phyloP scores from a whole-genome alignment of 2,113 vertebrate genomes.

The Xenopus laevis region DNA sequence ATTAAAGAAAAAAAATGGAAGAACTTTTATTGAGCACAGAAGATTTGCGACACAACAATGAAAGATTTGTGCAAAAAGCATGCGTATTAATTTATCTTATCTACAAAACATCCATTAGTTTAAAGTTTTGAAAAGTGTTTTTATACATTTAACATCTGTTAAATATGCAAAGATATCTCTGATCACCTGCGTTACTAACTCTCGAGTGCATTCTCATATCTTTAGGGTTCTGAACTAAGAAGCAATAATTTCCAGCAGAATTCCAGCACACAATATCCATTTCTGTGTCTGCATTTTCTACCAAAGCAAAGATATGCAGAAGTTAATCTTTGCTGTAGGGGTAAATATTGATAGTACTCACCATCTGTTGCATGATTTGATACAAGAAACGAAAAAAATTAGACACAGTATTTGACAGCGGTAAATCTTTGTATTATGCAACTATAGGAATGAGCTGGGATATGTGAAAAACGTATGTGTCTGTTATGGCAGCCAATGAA shows the following conservation, averaged over 20 bases:
- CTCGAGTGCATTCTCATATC: constrained; percentile 37
- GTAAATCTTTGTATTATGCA: background rate
- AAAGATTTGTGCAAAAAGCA: background rate
- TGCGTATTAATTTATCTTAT: constrained; percentile 34
- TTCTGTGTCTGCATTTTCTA: constrained; percentile 44
- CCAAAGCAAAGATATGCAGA: constrained; percentile 39
- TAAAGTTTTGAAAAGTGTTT: constrained; percentile 44
- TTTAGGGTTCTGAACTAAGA: constrained; percentile 40
- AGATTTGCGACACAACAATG: background rate
- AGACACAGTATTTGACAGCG: constrained; percentile 26
- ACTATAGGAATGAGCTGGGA: background rate
- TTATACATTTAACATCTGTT: constrained; percentile 42
- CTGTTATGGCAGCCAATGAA: background rate
- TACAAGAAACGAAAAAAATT: background rate
- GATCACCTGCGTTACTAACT: constrained; percentile 39
- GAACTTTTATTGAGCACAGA: too few relatives aligned
- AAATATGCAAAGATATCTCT: constrained; percentile 43
- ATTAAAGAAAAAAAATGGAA: too few relatives aligned
- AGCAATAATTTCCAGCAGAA: constrained; percentile 44
- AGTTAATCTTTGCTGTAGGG: constrained; percentile 46
- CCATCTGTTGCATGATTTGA: constrained; percentile 43
- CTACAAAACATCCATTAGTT: constrained; percentile 43
- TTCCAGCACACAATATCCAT: constrained; percentile 39
- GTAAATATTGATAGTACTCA: constrained; percentile 42
- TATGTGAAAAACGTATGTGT: too few relatives aligned